phyloP scores from a whole-genome alignment of 2,113 vertebrate genomes.

The Phyllostomus hastatus region DNA sequence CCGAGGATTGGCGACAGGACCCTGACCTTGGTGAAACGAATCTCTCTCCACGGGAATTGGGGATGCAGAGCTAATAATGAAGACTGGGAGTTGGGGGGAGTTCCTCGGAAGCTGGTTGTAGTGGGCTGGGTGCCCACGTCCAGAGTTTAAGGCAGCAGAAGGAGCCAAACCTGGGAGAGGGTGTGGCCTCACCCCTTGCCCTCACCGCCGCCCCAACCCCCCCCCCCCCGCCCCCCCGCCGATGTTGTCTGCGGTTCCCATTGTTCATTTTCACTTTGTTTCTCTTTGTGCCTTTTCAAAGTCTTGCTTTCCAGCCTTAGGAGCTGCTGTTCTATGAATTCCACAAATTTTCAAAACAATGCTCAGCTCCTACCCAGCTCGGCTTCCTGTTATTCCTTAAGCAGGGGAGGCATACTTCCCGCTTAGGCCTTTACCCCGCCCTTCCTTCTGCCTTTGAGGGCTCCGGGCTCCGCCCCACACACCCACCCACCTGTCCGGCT shows the following conservation, averaged over 20 bases:
- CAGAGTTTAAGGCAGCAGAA: rapidly evolving
- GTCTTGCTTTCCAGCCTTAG: not conserved
- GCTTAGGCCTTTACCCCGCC: not conserved
- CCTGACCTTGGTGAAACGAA: not conserved
- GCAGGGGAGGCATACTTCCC: not conserved
- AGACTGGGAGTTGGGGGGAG: no score
- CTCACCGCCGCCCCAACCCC: rapidly evolving
- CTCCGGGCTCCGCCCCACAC: no score
- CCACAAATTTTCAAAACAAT: not conserved
- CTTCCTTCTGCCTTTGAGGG: not conserved
- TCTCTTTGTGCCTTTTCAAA: not conserved
- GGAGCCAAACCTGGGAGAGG: no score
- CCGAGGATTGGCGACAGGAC: not conserved
- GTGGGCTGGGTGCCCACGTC: rapidly evolving
- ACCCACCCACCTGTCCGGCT: no score
- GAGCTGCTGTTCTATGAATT: not conserved
- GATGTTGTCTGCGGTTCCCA: not conserved
- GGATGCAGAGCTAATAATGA: not conserved
- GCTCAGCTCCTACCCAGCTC: not conserved
- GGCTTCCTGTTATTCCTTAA: not conserved
- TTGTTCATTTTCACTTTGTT: not conserved
- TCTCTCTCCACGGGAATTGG: not conserved
- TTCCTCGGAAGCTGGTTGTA: no score
- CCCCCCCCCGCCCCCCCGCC: no score
- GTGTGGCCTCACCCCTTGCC: no score